Evolutionary conservation across 2,797 vertebrate genomes (phyloP).

Genomic region (Lithobates sylvaticus): DNA sequence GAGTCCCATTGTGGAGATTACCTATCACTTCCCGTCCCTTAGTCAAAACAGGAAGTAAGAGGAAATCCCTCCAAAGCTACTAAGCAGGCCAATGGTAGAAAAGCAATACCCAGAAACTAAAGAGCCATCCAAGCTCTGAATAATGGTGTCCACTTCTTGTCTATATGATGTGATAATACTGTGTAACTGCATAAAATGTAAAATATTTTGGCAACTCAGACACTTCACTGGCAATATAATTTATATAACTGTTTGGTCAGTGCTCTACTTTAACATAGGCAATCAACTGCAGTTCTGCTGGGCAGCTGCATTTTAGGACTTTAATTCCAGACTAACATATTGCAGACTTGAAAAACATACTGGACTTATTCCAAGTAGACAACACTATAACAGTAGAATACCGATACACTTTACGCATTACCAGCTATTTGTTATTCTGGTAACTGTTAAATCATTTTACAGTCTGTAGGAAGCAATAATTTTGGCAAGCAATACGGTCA

Average conservation of each 20-base stretch:
- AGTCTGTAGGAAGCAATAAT: conserved; percentile 30
- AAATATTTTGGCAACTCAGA: no score
- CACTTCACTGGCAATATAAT: background rate
- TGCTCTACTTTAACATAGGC: background rate
- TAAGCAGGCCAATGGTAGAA: no score
- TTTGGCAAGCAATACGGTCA: conserved; percentile 34
- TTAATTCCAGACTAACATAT: background rate
- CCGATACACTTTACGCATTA: background rate
- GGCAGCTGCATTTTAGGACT: background rate
- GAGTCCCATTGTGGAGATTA: no score
- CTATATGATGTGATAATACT: no score
- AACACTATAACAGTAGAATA: conserved; percentile 3
- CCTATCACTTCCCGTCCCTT: no score
- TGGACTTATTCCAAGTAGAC: conserved; percentile 33
- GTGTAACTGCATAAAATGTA: no score
- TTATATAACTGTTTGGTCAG: background rate
- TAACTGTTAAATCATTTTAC: conserved; percentile 37
- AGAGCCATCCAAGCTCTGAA: no score
- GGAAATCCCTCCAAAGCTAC: no score
- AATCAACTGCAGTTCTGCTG: background rate
- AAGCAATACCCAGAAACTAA: no score
- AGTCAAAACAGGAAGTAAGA: no score
- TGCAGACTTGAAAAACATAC: background rate
- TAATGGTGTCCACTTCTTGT: no score
- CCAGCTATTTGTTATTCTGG: conserved; percentile 54